A percentile compares a stretch with the other conserved stretches of the same genome.
These are phyloP conservation scores for Chelonoidis abingdonii DNA, from an alignment of 2,113 vertebrate species.

Conservation along the genomic window DNA sequence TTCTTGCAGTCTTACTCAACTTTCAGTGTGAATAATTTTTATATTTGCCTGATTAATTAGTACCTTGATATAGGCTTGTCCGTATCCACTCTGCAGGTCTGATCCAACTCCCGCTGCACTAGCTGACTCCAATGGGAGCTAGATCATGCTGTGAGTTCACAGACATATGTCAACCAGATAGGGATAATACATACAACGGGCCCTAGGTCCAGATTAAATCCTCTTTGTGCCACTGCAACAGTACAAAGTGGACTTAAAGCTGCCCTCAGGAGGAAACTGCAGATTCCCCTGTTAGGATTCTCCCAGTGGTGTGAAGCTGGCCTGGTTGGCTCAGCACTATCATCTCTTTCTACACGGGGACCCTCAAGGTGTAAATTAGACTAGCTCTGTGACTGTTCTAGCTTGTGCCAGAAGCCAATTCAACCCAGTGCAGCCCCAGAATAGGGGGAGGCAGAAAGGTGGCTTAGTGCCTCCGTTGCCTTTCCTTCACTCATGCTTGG, in stretches of 20 bases:
- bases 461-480: neutral
- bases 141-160: neutral
- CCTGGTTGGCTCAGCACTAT: neutral
- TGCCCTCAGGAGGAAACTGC: accelerated
- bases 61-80: neutral
- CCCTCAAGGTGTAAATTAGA: neutral
- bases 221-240: neutral
- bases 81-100: neutral
- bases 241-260: neutral
- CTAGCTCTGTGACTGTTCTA: neutral
- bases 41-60: neutral
- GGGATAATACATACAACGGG: neutral
- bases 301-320: neutral
- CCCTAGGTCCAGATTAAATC: neutral
- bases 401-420: neutral
- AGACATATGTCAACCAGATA: neutral
- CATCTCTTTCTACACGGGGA: neutral
- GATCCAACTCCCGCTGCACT: neutral
- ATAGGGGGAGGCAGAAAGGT: neutral
- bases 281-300: neutral
- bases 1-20: neutral
- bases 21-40: neutral
- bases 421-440: neutral
- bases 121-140: neutral
- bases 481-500: neutral